phyloP scores from a whole-genome alignment of 2,888 invertebrate species.

The Catocala sponsa region DNA sequence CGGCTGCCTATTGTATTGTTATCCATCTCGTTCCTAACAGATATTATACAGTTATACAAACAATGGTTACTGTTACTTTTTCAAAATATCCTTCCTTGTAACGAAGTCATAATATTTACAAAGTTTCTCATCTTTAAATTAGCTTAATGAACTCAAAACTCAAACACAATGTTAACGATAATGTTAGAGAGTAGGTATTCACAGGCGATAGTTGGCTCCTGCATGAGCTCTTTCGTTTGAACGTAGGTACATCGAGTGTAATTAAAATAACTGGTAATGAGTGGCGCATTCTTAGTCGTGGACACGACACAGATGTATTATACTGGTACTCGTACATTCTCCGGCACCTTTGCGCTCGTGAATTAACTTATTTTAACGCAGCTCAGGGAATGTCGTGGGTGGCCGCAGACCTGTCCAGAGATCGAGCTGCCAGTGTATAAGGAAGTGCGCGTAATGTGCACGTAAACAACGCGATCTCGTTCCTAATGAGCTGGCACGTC shows the following conservation, averaged over 20 bases:
- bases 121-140: constrained; percentile 38
- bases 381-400: constrained; percentile 38
- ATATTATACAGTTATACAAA: constrained; percentile 46
- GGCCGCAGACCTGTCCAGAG: constrained; percentile 30
- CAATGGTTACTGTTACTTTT: constrained; percentile 45
- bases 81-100: constrained; percentile 47
- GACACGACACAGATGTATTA: constrained; percentile 64
- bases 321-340: constrained; percentile 44
- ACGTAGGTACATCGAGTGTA: constrained; percentile 56
- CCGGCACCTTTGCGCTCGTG: constrained; percentile 35
- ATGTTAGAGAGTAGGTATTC: constrained; percentile 40
- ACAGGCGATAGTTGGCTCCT: constrained; percentile 45
- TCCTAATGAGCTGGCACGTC: constrained; percentile 72
- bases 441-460: constrained; percentile 59
- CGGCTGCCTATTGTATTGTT: constrained; percentile 39
- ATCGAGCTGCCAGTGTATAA: constrained; percentile 37
- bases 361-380: constrained; percentile 41
- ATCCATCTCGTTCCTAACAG: constrained; percentile 28
- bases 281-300: constrained; percentile 67
- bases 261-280: constrained; percentile 79
- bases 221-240: constrained; percentile 43
- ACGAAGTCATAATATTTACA: constrained; percentile 21
- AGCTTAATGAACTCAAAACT: constrained; percentile 44
- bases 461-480: constrained; percentile 60
- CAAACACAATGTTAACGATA: constrained; percentile 42